These are phyloP conservation scores for Brachypodius melanocephalos DNA, from an alignment of 2,113 vertebrate genomes.

Conservation along the genomic window DNA sequence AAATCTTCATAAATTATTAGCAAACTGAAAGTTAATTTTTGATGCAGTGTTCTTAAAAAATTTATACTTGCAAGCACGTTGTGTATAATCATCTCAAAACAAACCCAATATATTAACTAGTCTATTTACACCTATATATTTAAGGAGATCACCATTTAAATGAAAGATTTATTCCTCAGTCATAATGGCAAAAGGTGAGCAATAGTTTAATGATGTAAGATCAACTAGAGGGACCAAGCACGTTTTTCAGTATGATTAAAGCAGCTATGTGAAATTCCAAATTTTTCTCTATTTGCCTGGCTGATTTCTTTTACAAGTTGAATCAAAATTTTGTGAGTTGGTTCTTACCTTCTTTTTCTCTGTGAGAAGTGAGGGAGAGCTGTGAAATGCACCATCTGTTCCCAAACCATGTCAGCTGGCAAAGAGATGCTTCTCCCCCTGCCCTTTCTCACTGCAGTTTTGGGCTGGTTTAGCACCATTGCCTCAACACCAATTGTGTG, in stretches of 20 bases:
- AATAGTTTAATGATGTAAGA: neutral
- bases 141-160: neutral
- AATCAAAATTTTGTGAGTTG: slow-evolving; percentile 41
- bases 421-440: slow-evolving; percentile 28
- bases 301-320: slow-evolving; percentile 22
- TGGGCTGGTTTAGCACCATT: slow-evolving; percentile 24
- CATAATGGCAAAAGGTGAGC: neutral
- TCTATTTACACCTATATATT: neutral
- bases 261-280: neutral
- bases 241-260: neutral
- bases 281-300: neutral
- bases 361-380: slow-evolving; percentile 42
- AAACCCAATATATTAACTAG: neutral
- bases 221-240: neutral
- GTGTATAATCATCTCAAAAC: neutral
- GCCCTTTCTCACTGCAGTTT: slow-evolving; percentile 36
- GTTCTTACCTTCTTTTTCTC: slow-evolving; percentile 47
- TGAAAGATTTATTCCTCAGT: neutral
- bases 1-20: neutral
- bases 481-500: neutral
- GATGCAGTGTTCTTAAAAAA: neutral
- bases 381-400: slow-evolving; percentile 59
- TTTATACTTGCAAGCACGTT: neutral
- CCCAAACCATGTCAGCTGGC: slow-evolving; percentile 26
- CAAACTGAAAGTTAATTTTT: neutral